Evolutionary conservation across 2,113 vertebrate genomes (phyloP), one percentile per base, ranked within the genome.

Genomic region (Thinocorus orbignyianus): DNA sequence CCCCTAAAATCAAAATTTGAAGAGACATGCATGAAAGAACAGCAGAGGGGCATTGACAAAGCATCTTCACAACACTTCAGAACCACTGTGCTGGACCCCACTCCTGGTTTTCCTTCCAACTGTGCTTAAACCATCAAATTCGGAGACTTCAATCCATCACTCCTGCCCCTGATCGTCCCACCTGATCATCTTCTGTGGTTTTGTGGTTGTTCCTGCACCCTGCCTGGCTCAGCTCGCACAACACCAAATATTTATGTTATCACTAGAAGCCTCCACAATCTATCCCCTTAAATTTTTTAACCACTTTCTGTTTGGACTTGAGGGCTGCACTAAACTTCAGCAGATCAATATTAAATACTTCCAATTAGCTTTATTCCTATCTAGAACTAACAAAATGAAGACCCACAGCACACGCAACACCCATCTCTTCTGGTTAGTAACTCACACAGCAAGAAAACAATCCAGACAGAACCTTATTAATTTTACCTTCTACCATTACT

Each of bases 11-110:
- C 31, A 35, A 14, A 66, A 68, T 58, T 19, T 15, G 31, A 39
- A 66, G 20, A 25, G n/a, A 12, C 0, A 3, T 5, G 26, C 26
- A 5, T 1, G 22, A 25, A 48, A 54, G 71, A n/a, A n/a, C 1
- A 57, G 60, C 42, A 68, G 54, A 41, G n/a, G 69, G 2, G 2
- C 19, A 22, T 14, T 13, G 37, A 8, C 17, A 41, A 58, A 30
- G 58, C 39, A 54, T 13, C 62, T 13, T 33, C 39, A 12, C 18
- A 41, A 41, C 13, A 6, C 57, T 41, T 39, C 2, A 41, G 6
- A 37, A 70, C 35, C 44, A 10, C 6, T 14, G 30, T 0, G 4
- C 72, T 16, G 20, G 10, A 20, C 52, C 39, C 23, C 2, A 0
- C 11, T 79, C 57, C 26, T 6, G 5, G 18, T 10, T 62, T 20